Conservation (phyloP, 2,797 vertebrate species). For the Sebastolobus alascanus region DNA sequence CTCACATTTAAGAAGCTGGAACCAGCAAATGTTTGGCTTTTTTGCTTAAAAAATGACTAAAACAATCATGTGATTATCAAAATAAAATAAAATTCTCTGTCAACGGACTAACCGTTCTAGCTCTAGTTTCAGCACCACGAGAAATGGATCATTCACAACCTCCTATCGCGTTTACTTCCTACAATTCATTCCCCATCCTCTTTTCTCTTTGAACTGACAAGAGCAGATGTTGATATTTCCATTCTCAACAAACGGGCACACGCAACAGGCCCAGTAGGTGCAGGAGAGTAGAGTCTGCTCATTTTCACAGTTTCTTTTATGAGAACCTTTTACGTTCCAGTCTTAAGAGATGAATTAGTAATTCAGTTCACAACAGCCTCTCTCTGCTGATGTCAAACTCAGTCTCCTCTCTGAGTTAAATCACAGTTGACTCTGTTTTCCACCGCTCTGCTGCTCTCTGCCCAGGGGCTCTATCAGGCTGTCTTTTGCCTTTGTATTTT, state of each 20-base stretch:
- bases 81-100: not conserved
- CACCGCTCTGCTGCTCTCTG: constrained; percentile 12
- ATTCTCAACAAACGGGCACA: not conserved
- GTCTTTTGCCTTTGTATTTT: not conserved
- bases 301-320: not conserved
- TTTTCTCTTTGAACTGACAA: constrained; percentile 6
- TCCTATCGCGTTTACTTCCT: not conserved
- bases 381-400: not conserved
- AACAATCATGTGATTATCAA: not conserved
- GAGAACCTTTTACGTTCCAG: not conserved
- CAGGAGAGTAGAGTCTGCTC: not conserved
- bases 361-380: not conserved
- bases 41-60: not conserved
- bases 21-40: not conserved
- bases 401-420: not conserved
- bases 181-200: not conserved
- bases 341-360: not conserved
- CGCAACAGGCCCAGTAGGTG: constrained; percentile 14
- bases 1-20: not conserved
- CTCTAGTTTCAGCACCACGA: not conserved
- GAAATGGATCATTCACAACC: not conserved
- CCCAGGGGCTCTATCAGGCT: not conserved
- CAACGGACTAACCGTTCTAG: no score
- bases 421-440: constrained; percentile 3
- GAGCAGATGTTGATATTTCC: constrained; percentile 16